Evolutionary conservation across 2,797 vertebrate genomes (phyloP).

Genomic region (Bovichtus variegatus): DNA sequence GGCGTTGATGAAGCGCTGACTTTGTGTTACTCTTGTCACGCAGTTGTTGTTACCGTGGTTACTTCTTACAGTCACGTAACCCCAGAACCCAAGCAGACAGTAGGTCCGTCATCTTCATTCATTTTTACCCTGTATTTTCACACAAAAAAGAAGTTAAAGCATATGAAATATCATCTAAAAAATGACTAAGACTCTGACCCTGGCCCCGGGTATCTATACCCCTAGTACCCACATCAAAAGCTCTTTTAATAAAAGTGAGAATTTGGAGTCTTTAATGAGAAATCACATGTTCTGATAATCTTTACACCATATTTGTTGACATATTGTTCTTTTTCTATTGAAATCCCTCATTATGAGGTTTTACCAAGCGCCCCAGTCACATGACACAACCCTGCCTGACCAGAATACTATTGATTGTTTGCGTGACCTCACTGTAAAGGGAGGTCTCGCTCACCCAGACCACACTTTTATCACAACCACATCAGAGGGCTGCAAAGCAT

Average conservation of each 20-base stretch:
- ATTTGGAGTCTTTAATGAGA: background rate
- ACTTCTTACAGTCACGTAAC: no score
- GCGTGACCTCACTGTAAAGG: constrained; percentile 33
- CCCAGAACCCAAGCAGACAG: no score
- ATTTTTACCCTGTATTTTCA: no score
- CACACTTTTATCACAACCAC: constrained; percentile 34
- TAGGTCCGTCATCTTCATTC: no score
- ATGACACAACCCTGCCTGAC: constrained; percentile 24
- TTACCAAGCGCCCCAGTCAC: background rate
- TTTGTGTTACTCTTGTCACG: no score
- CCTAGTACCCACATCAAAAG: background rate
- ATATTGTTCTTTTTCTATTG: background rate
- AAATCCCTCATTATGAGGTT: background rate
- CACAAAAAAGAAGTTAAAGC: no score
- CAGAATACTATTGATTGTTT: constrained; percentile 10
- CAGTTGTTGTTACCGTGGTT: no score
- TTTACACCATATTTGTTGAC: background rate
- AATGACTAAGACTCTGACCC: no score
- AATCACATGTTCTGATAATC: background rate
- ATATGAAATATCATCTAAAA: no score
- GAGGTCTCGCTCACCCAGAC: constrained; percentile 11
- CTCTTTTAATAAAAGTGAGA: background rate
- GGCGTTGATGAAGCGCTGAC: no score
- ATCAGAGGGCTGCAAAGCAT: constrained; percentile 44
- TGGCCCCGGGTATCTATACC: no score